Evolutionary conservation across 2,797 vertebrate species (phyloP), one percentile per base, ranked within the genome.

Genomic region (Momotus momota): DNA sequence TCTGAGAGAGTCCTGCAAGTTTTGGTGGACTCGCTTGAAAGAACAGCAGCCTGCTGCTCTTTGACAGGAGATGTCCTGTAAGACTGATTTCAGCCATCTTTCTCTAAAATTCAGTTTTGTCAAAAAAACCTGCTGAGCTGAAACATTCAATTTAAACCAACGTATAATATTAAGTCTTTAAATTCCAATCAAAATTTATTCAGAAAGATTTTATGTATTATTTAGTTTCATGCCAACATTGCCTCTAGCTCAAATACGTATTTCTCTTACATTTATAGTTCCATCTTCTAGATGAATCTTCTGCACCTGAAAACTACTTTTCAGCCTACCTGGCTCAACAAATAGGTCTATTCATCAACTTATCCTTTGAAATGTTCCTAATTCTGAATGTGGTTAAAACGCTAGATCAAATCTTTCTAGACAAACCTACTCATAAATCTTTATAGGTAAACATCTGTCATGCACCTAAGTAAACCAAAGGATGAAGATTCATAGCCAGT

Each of bases 361-460:
- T 69, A 49, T 12, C 51, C 62, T 83, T 65, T 31, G 46, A 81
- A 88, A 57, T 1, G 29, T 66, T 93, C 58, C 46, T 29, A 43
- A 46, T 78, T 94, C 78, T 67, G 62, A 71, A 57, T 0, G 0
- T 23, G 48, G 67, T 48, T 91, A 87, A 90, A 90, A 70, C 67
- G 45, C 72, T 85, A 91, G 65, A 88, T 75, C 69, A 81, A 58
- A 83, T 94, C 82, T 81, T 88, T 81, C 82, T 69, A 51, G 84
- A 72, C 92, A 75, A 94, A 49, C 41, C 65, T 81, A 26, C 61
- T 81, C 72, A 45, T 95, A 55, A 83, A 91, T 95, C 81, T 93
- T 38, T 8, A n/a, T 41, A 61, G 25, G 61, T 35, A 62, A 92
- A 83, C 94, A 91, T 87, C 89, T 93, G 84, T 77, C 91, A 88